Conservation (phyloP, 2,113 vertebrate species). For the Pterocles burchelli region DNA sequence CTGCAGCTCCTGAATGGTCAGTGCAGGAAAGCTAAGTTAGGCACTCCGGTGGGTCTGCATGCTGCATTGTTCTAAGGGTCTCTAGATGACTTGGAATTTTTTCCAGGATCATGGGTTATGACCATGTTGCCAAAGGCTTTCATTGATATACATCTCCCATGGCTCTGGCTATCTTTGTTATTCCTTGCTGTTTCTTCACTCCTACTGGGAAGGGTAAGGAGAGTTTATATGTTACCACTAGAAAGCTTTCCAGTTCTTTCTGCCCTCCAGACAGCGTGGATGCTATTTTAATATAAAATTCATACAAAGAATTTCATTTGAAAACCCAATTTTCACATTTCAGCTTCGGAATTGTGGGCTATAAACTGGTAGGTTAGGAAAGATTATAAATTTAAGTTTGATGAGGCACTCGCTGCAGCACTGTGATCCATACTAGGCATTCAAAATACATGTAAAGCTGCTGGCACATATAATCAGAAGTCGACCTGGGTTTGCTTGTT, state of each 20-base stretch:
- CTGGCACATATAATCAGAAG: neutral
- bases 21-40: neutral
- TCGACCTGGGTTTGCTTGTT: neutral
- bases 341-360: neutral
- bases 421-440: neutral
- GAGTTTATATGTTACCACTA: neutral
- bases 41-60: neutral
- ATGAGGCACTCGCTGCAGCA: neutral
- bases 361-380: neutral
- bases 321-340: neutral
- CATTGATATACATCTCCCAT: neutral
- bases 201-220: neutral
- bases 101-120: neutral
- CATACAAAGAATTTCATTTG: neutral
- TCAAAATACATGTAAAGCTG: accelerated
- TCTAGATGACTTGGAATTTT: neutral
- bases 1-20: neutral
- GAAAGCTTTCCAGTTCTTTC: neutral
- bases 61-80: neutral
- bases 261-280: neutral
- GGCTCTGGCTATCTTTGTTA: neutral
- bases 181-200: neutral
- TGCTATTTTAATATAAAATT: neutral
- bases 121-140: neutral
- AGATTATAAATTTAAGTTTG: neutral